A percentile compares a stretch with the other conserved stretches of the same genome.
These are phyloP conservation scores for Epinephelus awoara DNA, from an alignment of 2,797 vertebrate species.

Conservation along the genomic window DNA sequence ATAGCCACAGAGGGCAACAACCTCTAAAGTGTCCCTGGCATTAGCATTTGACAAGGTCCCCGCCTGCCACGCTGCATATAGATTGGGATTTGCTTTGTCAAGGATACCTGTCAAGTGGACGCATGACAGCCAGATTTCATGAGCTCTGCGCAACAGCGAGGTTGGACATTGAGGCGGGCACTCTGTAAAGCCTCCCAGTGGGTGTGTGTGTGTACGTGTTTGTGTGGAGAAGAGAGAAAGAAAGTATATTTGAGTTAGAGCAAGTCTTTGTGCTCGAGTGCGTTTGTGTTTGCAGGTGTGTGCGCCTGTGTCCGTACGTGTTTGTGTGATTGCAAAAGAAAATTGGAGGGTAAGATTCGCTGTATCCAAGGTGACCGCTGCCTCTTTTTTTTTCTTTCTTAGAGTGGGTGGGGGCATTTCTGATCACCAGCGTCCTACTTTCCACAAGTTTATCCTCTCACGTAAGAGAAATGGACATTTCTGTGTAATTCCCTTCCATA, in stretches of 20 bases:
- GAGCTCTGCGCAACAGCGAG: constrained; percentile 66
- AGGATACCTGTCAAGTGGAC: constrained; percentile 81
- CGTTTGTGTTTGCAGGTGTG: constrained; percentile 43
- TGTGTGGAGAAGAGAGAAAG: background rate
- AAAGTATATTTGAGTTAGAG: constrained; percentile 50
- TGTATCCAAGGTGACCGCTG: constrained; percentile 72
- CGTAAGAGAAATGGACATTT: constrained; percentile 64
- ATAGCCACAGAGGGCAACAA: constrained; percentile 77
- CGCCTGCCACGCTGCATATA: constrained; percentile 79
- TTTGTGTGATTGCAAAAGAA: constrained; percentile 55
- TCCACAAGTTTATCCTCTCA: constrained; percentile 60
- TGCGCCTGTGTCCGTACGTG: constrained; percentile 7
- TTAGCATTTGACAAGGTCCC: constrained; percentile 85
- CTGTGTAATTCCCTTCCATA: constrained; percentile 66
- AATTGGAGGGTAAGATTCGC: constrained; percentile 59
- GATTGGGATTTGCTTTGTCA: constrained; percentile 84
- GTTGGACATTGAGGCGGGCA: constrained; percentile 65
- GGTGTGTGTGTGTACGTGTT: constrained; percentile 32
- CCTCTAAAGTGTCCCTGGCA: constrained; percentile 81
- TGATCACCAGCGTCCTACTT: constrained; percentile 74
- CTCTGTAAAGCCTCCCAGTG: constrained; percentile 62
- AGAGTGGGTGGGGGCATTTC: constrained; percentile 53
- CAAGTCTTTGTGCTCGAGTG: constrained; percentile 48
- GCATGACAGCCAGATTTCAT: constrained; percentile 82
- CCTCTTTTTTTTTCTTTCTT: constrained; percentile 11